Conservation (phyloP, 2,797 vertebrate species). For the Myripristis jacobus region DNA sequence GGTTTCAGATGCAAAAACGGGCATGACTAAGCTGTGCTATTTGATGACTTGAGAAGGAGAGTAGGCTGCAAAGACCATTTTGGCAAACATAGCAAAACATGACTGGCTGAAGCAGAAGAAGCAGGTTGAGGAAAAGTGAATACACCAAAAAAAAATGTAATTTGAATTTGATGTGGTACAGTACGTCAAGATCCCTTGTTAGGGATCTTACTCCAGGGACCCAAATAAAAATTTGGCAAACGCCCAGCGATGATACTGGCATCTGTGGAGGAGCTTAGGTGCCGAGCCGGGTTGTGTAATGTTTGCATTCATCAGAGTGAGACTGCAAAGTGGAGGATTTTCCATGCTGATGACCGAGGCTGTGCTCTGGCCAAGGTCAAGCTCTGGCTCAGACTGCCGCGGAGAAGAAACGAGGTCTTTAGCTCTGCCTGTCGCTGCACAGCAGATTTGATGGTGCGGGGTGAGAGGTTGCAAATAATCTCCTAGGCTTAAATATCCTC, state of each 20-base stretch:
- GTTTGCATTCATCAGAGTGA: constrained; percentile 61
- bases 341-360: constrained; percentile 61
- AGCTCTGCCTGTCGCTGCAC: constrained; percentile 46
- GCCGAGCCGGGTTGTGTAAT: constrained; percentile 54
- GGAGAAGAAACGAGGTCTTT: constrained; percentile 58
- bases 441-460: constrained; percentile 59
- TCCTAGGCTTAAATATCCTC: constrained; percentile 57
- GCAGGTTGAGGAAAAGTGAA: too few species aligned
- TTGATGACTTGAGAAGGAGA: too few species aligned
- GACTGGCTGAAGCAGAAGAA: too few species aligned
- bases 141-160: too few species aligned
- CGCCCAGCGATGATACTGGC: constrained; percentile 36
- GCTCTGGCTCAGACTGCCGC: constrained; percentile 43
- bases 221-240: constrained; percentile 55
- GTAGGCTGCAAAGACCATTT: too few species aligned
- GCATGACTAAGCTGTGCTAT: too few species aligned
- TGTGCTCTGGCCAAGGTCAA: constrained; percentile 67
- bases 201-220: constrained; percentile 12
- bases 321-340: constrained; percentile 48
- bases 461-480: constrained; percentile 67
- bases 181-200: constrained; percentile 22
- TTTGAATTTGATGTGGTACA: not conserved
- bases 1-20: too few species aligned
- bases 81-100: too few species aligned
- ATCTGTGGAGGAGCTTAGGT: constrained; percentile 46